phyloP scores from a whole-genome alignment of 2,888 invertebrate genomes.

The Gandaritis pyraliata region DNA sequence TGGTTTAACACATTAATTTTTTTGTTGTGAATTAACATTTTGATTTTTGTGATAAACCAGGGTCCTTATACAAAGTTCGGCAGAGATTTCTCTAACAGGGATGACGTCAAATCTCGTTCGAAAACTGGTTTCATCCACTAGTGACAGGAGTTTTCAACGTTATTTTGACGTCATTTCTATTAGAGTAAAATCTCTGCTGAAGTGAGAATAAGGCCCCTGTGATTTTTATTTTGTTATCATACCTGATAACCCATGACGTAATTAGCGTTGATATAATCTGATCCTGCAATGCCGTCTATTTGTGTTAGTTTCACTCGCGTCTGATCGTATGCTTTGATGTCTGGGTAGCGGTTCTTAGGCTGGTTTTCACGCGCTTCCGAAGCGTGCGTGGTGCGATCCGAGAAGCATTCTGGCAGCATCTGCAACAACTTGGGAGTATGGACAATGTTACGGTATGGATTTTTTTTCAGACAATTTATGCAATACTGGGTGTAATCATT shows the following conservation, averaged over 20 bases:
- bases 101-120: too few relatives aligned
- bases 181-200: too few relatives aligned
- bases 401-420: conserved; percentile 93
- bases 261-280: conserved; percentile 97
- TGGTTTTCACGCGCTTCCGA: conserved; percentile 94
- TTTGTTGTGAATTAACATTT: too few relatives aligned
- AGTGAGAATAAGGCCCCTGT: too few relatives aligned
- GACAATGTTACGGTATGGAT: conserved; percentile 17
- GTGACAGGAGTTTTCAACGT: too few relatives aligned
- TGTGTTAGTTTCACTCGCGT: conserved; percentile 92
- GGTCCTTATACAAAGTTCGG: too few relatives aligned
- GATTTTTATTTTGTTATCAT: conserved; percentile 5
- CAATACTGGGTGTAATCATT: too few relatives aligned
- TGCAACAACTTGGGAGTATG: conserved; percentile 68
- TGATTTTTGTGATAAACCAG: too few relatives aligned
- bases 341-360: conserved; percentile 95
- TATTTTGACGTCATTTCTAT: too few relatives aligned
- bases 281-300: conserved; percentile 90
- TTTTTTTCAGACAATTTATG: neutral
- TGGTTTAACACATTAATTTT: too few relatives aligned
- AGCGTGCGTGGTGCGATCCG: conserved; percentile 93
- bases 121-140: too few relatives aligned
- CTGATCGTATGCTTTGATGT: conserved; percentile 97
- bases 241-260: conserved; percentile 94
- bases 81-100: too few relatives aligned